A percentile compares a stretch with the other conserved stretches of the same genome.
phyloP scores from a whole-genome alignment of 2,888 invertebrate genomes.

The Lordiphosa andalusiaca region DNA sequence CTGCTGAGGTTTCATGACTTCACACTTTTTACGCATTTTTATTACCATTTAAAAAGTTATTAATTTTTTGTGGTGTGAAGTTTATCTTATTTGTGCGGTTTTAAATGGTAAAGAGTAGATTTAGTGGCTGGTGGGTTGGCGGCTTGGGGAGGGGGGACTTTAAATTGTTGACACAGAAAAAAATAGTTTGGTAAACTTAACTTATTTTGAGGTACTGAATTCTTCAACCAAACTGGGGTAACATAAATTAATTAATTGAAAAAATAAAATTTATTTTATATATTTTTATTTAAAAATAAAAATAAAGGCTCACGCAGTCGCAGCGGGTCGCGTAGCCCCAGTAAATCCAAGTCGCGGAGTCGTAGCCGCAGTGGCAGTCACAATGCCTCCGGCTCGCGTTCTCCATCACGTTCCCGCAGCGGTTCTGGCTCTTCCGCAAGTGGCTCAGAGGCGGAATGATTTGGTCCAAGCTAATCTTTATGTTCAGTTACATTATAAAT shows the following conservation, averaged over 20 bases:
- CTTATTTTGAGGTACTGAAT: too few species aligned
- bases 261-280: too few species aligned
- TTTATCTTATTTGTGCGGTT: constrained; percentile 50
- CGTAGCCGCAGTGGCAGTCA: constrained; percentile 30
- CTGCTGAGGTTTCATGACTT: constrained; percentile 13
- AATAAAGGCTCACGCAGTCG: constrained; percentile 32
- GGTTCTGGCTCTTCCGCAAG: constrained; percentile 77
- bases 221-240: too few species aligned
- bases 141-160: too few species aligned
- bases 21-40: constrained; percentile 16
- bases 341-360: constrained; percentile 41
- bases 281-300: too few species aligned
- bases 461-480: constrained; percentile 13
- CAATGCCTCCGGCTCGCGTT: constrained; percentile 68
- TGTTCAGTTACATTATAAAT: constrained; percentile 18
- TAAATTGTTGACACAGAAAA: too few species aligned
- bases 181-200: too few species aligned
- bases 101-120: not conserved
- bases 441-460: constrained; percentile 74
- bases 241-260: too few species aligned
- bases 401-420: constrained; percentile 77
- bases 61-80: constrained; percentile 43
- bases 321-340: constrained; percentile 46
- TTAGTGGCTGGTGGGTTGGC: not conserved
- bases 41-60: constrained; percentile 41